Conservation (phyloP, 2,888 invertebrate genomes). For the Alsophila aescularia region DNA sequence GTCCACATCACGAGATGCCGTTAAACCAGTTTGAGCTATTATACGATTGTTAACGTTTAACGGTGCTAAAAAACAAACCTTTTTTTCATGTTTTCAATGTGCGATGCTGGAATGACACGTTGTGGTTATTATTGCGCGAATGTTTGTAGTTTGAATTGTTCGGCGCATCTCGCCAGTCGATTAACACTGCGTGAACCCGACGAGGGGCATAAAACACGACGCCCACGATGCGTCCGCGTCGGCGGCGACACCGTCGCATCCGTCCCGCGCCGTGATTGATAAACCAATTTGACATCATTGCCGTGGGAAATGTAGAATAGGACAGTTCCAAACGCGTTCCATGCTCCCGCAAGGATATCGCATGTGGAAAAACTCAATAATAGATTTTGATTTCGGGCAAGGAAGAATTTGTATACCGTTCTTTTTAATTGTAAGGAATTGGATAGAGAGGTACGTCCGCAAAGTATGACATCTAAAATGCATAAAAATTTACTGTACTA, state of each 20-base stretch:
- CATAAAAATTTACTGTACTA: too few relatives aligned
- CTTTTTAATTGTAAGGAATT: too few relatives aligned
- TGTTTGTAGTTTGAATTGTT: slow-evolving; percentile 46
- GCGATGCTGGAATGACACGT: slow-evolving; percentile 2
- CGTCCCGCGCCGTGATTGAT: slow-evolving; percentile 77
- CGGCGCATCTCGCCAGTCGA: slow-evolving; percentile 56
- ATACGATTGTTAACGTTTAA: slow-evolving; percentile 56
- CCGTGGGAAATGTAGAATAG: slow-evolving; percentile 70
- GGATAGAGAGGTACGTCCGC: too few relatives aligned
- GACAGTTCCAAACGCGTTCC: background rate
- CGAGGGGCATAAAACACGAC: slow-evolving; percentile 60
- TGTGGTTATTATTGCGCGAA: slow-evolving; percentile 13
- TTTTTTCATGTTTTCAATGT: slow-evolving; percentile 17
- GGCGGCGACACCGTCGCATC: slow-evolving; percentile 69
- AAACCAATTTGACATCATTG: slow-evolving; percentile 77
- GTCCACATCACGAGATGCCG: slow-evolving; percentile 53
- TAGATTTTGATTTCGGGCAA: too few relatives aligned
- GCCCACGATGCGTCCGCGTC: slow-evolving; percentile 54
- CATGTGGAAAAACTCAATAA: background rate
- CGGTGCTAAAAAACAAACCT: slow-evolving; percentile 41
- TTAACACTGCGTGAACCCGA: slow-evolving; percentile 61
- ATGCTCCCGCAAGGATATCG: slow-evolving; percentile 4
- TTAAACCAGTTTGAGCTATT: slow-evolving; percentile 57
- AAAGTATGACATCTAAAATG: too few relatives aligned
- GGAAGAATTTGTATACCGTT: too few relatives aligned